These are phyloP conservation scores for Bombus sibiricus DNA, from an alignment of 1,140 invertebrate species.

Conservation along the genomic window DNA sequence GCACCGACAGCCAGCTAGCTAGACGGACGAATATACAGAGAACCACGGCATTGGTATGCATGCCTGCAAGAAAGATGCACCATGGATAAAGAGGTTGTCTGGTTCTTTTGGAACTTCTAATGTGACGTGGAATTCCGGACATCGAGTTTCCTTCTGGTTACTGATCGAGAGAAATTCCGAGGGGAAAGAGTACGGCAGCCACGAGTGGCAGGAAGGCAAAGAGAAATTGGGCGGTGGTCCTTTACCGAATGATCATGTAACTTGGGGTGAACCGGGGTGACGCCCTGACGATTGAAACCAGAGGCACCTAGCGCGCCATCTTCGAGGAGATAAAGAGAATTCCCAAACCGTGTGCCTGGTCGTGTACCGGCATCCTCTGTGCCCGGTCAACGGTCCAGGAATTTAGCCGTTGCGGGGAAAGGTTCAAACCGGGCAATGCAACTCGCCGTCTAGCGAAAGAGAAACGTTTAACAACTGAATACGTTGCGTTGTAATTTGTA, in stretches of 20 bases:
- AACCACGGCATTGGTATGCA: neutral
- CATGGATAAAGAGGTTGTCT: conserved; percentile 58
- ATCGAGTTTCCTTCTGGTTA: neutral
- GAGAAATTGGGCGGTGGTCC: conserved; percentile 74
- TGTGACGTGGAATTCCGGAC: conserved; percentile 16
- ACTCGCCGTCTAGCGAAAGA: too few species aligned
- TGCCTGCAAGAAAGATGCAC: conserved; percentile 50
- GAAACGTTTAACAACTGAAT: neutral
- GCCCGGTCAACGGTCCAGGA: neutral
- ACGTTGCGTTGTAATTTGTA: neutral
- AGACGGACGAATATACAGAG: conserved; percentile 40
- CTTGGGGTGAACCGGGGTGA: conserved; percentile 58
- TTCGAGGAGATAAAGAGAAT: conserved; percentile 68
- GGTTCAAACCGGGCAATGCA: neutral
- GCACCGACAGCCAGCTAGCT: conserved; percentile 57
- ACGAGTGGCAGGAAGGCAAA: conserved; percentile 45
- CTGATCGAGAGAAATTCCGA: conserved; percentile 14
- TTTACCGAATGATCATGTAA: conserved; percentile 44
- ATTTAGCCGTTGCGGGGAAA: neutral
- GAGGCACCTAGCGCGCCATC: conserved; percentile 79
- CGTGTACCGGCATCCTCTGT: conserved; percentile 51
- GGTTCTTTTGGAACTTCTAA: conserved; percentile 30
- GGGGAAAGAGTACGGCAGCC: neutral
- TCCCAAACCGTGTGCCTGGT: conserved; percentile 44
- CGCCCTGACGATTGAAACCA: conserved; percentile 66